These are phyloP conservation scores for Tillus elongatus DNA, from an alignment of 2,888 invertebrate species.

Conservation along the genomic window DNA sequence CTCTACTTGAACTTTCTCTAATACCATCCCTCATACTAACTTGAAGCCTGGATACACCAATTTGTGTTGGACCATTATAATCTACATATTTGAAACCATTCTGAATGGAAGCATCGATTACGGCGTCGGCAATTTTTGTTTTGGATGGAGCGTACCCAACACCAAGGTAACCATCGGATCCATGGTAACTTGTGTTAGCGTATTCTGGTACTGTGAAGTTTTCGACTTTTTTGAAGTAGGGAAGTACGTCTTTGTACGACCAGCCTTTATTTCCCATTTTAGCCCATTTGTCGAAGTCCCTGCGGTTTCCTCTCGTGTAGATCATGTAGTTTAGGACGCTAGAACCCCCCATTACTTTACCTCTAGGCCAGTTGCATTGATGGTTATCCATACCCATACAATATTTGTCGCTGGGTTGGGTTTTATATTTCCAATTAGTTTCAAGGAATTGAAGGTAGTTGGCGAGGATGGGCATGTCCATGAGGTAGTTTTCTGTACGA, in stretches of 20 bases:
- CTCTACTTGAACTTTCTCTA: constrained; percentile 44
- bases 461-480: constrained; percentile 68
- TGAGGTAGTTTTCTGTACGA: constrained; percentile 54
- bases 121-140: constrained; percentile 51
- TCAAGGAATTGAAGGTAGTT: constrained; percentile 62
- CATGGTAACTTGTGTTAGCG: constrained; percentile 43
- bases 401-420: constrained; percentile 62
- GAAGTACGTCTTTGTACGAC: constrained; percentile 66
- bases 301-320: constrained; percentile 77
- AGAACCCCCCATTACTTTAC: constrained; percentile 63
- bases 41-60: constrained; percentile 48
- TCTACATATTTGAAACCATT: constrained; percentile 56
- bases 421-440: constrained; percentile 74
- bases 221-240: constrained; percentile 75
- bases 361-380: constrained; percentile 67
- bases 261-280: constrained; percentile 59
- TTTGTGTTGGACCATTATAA: constrained; percentile 54
- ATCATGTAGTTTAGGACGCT: constrained; percentile 86
- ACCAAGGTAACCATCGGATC: constrained; percentile 48
- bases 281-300: constrained; percentile 84
- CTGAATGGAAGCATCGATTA: constrained; percentile 54
- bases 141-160: constrained; percentile 50
- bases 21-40: constrained; percentile 45
- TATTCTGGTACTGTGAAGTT: constrained; percentile 77
- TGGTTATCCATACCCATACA: constrained; percentile 67